phyloP scores from a whole-genome alignment of 2,888 invertebrate genomes.

The Hirtodrosophila cameraria region DNA sequence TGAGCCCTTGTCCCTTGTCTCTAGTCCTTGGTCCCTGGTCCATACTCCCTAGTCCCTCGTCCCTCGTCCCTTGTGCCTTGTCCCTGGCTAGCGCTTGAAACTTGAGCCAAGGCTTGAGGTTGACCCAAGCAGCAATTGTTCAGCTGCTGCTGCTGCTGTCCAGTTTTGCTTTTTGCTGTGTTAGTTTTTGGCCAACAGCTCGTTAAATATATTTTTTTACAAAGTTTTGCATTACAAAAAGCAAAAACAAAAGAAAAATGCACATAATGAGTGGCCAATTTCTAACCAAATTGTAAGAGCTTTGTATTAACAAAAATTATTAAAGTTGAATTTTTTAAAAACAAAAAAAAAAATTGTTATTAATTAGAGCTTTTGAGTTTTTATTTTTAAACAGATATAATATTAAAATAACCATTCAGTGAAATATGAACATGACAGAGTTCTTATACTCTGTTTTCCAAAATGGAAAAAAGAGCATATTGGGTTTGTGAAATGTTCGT shows the following conservation, averaged over 20 bases:
- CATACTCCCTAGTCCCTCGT: no score
- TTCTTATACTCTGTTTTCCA: no score
- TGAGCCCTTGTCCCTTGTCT: slow-evolving; percentile 20
- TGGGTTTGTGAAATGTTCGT: no score
- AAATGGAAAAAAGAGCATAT: no score
- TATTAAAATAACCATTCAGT: no score
- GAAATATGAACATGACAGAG: no score
- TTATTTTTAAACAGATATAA: no score
- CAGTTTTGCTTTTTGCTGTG: slow-evolving; percentile 36
- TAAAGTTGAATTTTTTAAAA: no score
- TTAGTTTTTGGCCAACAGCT: slow-evolving; percentile 26
- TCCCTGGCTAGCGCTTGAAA: slow-evolving; percentile 39
- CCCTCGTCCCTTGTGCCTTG: slow-evolving; percentile 11
- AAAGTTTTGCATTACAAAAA: slow-evolving; percentile 47
- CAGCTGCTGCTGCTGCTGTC: slow-evolving; percentile 42
- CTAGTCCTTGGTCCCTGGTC: slow-evolving; percentile 23
- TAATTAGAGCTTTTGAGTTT: no score
- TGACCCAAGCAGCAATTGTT: slow-evolving; percentile 61
- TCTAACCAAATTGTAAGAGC: slow-evolving; percentile 9
- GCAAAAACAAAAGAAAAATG: slow-evolving; percentile 42
- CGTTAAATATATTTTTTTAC: slow-evolving; percentile 16
- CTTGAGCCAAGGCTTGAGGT: slow-evolving; percentile 68
- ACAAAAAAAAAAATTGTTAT: no score
- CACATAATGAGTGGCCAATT: slow-evolving; percentile 36
- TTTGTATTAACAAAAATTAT: slow-evolving; percentile 11